Conservation (phyloP, 2,113 vertebrate genomes). For the Muntiacus muntjak region DNA sequence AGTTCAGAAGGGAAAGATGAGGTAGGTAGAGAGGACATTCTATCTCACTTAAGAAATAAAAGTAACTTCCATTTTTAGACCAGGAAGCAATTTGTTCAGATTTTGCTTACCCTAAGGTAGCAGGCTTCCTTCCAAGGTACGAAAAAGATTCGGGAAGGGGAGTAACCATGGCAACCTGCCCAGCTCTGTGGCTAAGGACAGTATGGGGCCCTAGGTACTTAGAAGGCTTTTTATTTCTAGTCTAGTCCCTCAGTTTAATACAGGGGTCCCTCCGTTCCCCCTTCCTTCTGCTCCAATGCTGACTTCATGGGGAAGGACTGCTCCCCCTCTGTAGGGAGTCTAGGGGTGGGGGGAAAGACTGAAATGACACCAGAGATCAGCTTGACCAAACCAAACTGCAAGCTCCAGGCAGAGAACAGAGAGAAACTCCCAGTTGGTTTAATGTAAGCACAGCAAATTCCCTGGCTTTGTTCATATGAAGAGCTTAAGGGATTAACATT, state of each 20-base stretch:
- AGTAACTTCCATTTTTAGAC: slow-evolving; percentile 59
- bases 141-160: slow-evolving; percentile 48
- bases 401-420: slow-evolving; percentile 13
- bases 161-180: slow-evolving; percentile 63
- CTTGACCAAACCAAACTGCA: slow-evolving; percentile 43
- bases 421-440: slow-evolving; percentile 15
- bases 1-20: neutral
- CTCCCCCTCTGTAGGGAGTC: neutral
- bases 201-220: neutral
- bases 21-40: neutral
- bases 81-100: slow-evolving; percentile 66
- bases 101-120: slow-evolving; percentile 35
- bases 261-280: slow-evolving; percentile 43
- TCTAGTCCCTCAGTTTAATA: neutral
- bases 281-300: slow-evolving; percentile 53
- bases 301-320: slow-evolving; percentile 21
- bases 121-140: slow-evolving; percentile 54
- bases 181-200: slow-evolving; percentile 36
- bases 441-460: neutral
- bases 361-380: slow-evolving; percentile 2
- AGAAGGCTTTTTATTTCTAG: slow-evolving; percentile 13
- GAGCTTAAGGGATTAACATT: slow-evolving; percentile 34
- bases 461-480: neutral
- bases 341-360: neutral
- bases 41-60: neutral